Conservation (phyloP, 2,888 invertebrate genomes). For the Magallana nippona region DNA sequence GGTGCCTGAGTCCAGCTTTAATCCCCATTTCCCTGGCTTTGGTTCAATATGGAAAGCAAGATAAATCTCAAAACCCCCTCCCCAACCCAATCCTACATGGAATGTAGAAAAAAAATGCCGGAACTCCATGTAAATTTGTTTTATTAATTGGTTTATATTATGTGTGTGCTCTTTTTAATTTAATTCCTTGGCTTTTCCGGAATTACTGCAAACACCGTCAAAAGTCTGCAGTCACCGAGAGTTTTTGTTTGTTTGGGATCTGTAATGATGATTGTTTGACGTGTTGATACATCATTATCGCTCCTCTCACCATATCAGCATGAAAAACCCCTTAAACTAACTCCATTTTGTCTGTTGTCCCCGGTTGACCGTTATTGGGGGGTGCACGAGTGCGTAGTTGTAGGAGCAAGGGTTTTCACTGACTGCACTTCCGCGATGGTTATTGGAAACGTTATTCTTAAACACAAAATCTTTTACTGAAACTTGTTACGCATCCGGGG, state of each 20-base stretch:
- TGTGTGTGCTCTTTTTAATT: too few species aligned
- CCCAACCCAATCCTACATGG: too few species aligned
- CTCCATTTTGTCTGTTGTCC: background rate
- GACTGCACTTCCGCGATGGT: background rate
- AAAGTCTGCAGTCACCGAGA: background rate
- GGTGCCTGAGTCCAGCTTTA: background rate
- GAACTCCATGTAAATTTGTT: too few species aligned
- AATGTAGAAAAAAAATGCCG: too few species aligned
- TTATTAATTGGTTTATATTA: too few species aligned
- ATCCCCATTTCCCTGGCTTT: background rate
- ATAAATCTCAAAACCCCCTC: too few species aligned
- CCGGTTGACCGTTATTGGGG: background rate
- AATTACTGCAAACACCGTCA: too few species aligned
- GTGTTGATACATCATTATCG: background rate
- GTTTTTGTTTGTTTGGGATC: conserved; percentile 12
- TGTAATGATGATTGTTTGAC: background rate
- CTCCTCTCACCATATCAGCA: background rate
- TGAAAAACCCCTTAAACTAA: conserved; percentile 18
- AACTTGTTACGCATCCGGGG: conserved; percentile 2
- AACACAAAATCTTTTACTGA: conserved; percentile 10
- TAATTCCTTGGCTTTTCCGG: too few species aligned
- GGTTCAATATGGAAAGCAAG: too few species aligned
- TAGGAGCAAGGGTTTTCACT: background rate
- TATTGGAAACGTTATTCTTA: background rate
- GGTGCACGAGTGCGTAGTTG: background rate